These are phyloP conservation scores for Pseudopleuronectes americanus DNA, from an alignment of 2,797 vertebrate species.

Conservation along the genomic window DNA sequence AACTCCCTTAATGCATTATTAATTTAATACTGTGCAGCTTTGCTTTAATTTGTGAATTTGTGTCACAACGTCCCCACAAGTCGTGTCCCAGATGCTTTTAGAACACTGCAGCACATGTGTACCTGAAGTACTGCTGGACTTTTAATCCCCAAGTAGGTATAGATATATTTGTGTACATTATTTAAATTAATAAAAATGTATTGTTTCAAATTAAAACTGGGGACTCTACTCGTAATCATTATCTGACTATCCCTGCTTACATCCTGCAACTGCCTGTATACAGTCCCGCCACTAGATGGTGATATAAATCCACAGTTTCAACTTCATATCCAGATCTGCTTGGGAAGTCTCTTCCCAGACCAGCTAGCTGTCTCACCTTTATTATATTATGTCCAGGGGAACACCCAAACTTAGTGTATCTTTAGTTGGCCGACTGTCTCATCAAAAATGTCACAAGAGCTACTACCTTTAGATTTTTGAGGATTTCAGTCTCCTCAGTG, in stretches of 20 bases:
- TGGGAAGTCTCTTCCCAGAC: not conserved
- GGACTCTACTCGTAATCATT: not conserved
- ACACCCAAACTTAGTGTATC: too few relatives aligned
- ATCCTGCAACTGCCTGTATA: conserved; percentile 6
- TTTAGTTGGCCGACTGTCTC: too few relatives aligned
- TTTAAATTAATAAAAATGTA: not conserved
- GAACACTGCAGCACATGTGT: not conserved
- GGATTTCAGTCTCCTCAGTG: too few relatives aligned
- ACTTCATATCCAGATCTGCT: not conserved
- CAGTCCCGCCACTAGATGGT: conserved; percentile 63
- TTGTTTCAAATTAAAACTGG: not conserved
- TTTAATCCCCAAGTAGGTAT: not conserved
- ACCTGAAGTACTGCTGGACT: not conserved
- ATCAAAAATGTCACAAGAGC: too few relatives aligned
- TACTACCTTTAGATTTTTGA: too few relatives aligned
- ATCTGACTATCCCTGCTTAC: not conserved
- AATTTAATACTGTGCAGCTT: conserved; percentile 2
- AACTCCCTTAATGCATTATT: not conserved
- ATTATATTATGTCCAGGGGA: not conserved
- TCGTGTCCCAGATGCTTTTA: not conserved
- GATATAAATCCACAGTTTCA: conserved; percentile 47
- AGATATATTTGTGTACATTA: not conserved
- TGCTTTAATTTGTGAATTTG: not conserved
- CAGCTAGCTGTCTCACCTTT: not conserved
- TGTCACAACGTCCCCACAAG: not conserved